Evolutionary conservation across 2,113 vertebrate genomes (phyloP).

Genomic region (Scomber colias): DNA sequence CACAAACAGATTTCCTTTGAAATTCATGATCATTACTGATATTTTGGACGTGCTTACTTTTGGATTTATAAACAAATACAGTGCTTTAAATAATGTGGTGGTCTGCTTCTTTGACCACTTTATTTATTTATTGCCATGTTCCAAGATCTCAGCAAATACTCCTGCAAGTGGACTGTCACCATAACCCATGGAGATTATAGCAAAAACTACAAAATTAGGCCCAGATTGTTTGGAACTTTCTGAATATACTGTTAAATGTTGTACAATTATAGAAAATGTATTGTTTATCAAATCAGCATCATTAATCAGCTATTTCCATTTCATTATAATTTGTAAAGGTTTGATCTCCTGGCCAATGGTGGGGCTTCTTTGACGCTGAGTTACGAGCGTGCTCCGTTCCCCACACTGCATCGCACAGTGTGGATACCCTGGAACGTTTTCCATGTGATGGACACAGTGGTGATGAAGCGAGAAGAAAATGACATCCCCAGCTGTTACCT

Average conservation of each 20-base stretch:
- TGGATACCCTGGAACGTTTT: slow-evolving; percentile 98
- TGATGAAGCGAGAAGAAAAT: slow-evolving; percentile 97
- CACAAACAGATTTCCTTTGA: background rate
- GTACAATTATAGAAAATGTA: background rate
- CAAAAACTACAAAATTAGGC: background rate
- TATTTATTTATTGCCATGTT: no score
- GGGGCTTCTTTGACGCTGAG: slow-evolving; percentile 93
- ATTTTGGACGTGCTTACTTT: background rate
- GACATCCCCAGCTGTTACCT: slow-evolving; percentile 96
- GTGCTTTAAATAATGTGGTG: background rate
- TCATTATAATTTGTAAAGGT: slow-evolving; percentile 83
- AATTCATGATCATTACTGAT: no score
- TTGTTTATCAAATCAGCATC: background rate
- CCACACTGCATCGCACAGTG: slow-evolving; percentile 91
- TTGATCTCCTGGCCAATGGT: slow-evolving; percentile 95
- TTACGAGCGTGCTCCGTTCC: slow-evolving; percentile 94
- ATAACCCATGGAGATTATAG: no score
- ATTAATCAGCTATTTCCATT: background rate
- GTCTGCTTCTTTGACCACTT: background rate
- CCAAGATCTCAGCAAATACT: background rate
- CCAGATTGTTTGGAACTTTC: background rate
- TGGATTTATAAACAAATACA: background rate
- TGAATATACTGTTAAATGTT: background rate
- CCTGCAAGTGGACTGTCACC: background rate
- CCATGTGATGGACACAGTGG: slow-evolving; percentile 97